Percentiles rank a stretch among this genome's conserved stretches.
Evolutionary conservation across 2,888 invertebrate species (phyloP).

Genomic region (Pediacus dermestoides): DNA sequence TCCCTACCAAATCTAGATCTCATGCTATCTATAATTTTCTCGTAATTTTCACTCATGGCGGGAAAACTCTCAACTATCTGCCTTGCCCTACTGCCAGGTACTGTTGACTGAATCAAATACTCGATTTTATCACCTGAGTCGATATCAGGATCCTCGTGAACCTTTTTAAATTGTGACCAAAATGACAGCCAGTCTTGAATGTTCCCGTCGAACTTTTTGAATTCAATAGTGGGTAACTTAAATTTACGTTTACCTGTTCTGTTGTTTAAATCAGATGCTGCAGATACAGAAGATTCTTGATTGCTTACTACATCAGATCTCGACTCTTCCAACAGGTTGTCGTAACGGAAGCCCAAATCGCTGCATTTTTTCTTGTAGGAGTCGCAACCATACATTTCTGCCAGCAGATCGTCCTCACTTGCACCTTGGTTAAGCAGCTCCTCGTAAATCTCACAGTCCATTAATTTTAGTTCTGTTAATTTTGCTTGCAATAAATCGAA

Average conservation of each 20-base stretch:
- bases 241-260: slow-evolving; percentile 21
- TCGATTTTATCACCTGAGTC: slow-evolving; percentile 24
- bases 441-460: slow-evolving; percentile 4
- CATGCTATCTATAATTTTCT: slow-evolving; percentile 22
- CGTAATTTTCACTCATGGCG: slow-evolving; percentile 22
- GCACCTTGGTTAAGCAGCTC: slow-evolving; percentile 1
- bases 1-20: slow-evolving; percentile 33
- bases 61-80: slow-evolving; percentile 26
- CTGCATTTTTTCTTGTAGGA: slow-evolving; percentile 4
- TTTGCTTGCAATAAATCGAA: slow-evolving; percentile 13
- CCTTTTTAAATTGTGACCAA: slow-evolving; percentile 29
- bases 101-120: slow-evolving; percentile 26
- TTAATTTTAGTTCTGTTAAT: slow-evolving; percentile 4
- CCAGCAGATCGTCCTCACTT: slow-evolving; percentile 11
- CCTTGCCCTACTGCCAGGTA: slow-evolving; percentile 18
- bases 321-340: background rate
- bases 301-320: background rate
- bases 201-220: slow-evolving; percentile 23
- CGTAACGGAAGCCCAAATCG: background rate
- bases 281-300: background rate
- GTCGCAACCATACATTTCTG: slow-evolving; percentile 14
- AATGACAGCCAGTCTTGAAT: slow-evolving; percentile 28
- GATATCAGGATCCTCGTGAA: slow-evolving; percentile 24
- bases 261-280: too few relatives aligned
- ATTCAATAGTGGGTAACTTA: slow-evolving; percentile 23